Evolutionary conservation across 37 sponge, comb jelly and placozoan genomes (phyloP), one percentile per base, ranked within the genome.

Genomic region (Oopsacas minuta): DNA sequence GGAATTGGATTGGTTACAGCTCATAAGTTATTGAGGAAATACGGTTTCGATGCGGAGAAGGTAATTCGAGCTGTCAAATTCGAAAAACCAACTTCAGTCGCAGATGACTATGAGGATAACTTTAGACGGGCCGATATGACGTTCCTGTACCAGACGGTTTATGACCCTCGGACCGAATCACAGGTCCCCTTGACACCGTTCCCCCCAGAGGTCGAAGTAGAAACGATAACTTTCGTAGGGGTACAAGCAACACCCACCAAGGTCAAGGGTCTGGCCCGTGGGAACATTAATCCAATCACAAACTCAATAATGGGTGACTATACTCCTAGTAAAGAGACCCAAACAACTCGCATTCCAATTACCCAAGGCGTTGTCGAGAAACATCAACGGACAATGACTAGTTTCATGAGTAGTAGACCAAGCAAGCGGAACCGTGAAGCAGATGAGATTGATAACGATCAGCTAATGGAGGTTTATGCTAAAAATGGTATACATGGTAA

Each of bases 71-170:
- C 75, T 22, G 42, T 96, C 38, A 90, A 85, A 38, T 83, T 52
- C 61, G 91, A 91, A 42, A 85, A 83, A 1, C 51, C 81, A 23
- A 88, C 85, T 34, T 81, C 86, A 36, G 96, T 96, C 0, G 94
- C 96, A 0, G 37, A 38, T 35, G 53, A 86, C 3, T 96, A 96
- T 82, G 88, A 87, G 34, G 86, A 84, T 1, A 51, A 85, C 8
- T 96, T 93, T 86, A 36, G 38, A 38, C 86, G 81, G 53, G 96
- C 96, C 0, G 94, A 96, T 35, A 37, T 88, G 35, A 92, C 96
- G 23, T 96, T 96, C 53, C 87, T 91, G 49, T 93, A 90, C 49
- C 96, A 96, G 87, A 28, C 93, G 37, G 96, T 96, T 83, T 96
- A 90, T 84, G 92, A 96, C 38, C 94, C 96, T 37, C 87, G 87